Evolutionary conservation across 2,888 invertebrate genomes (phyloP).

Genomic region (Hirtodrosophila duncani): DNA sequence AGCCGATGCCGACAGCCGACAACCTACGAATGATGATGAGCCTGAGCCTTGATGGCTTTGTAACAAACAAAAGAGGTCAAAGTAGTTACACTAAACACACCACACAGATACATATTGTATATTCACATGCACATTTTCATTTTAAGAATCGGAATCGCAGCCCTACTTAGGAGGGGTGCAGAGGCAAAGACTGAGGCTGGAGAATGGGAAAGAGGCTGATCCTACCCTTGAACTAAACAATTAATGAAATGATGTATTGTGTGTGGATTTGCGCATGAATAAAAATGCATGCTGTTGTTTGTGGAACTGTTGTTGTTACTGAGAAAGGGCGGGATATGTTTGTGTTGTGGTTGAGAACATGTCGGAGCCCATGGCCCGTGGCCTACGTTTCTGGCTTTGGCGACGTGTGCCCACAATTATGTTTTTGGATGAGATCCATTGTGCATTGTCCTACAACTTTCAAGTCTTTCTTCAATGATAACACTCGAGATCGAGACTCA

Average conservation of each 20-base stretch:
- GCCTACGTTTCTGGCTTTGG: too few relatives aligned
- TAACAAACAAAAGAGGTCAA: slow-evolving; percentile 67
- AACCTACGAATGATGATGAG: slow-evolving; percentile 4
- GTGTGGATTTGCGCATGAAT: slow-evolving; percentile 36
- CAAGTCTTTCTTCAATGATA: too few relatives aligned
- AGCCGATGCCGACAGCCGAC: slow-evolving; percentile 35
- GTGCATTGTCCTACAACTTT: too few relatives aligned
- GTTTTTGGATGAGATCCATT: too few relatives aligned
- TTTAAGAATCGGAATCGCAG: slow-evolving; percentile 35
- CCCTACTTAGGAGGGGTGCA: slow-evolving; percentile 52
- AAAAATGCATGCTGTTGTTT: slow-evolving; percentile 23
- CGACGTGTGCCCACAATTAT: too few relatives aligned
- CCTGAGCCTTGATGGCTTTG: slow-evolving; percentile 21
- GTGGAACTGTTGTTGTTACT: slow-evolving; percentile 16
- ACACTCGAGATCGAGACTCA: too few relatives aligned
- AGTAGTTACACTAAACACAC: slow-evolving; percentile 59
- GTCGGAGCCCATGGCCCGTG: neutral
- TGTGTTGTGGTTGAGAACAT: slow-evolving; percentile 1
- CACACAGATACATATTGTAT: slow-evolving; percentile 13
- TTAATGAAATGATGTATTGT: slow-evolving; percentile 49
- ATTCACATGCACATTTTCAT: neutral
- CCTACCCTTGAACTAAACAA: slow-evolving; percentile 49
- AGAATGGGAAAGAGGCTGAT: neutral
- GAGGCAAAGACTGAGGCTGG: slow-evolving; percentile 7
- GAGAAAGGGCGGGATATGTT: slow-evolving; percentile 21